phyloP scores from a whole-genome alignment of 2,113 vertebrate genomes.

The Ageneiosus marmoratus region DNA sequence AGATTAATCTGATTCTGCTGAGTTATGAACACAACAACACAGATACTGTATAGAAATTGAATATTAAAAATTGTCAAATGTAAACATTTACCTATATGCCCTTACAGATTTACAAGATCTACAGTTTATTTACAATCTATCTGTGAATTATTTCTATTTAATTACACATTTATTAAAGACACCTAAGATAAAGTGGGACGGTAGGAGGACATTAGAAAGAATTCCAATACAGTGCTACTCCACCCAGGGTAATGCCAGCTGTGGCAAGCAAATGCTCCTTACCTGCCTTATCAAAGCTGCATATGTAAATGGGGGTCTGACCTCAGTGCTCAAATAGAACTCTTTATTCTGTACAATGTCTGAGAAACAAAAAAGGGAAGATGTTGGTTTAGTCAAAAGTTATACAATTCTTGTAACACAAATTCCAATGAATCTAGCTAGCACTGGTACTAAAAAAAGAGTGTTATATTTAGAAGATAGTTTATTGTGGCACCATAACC shows the following conservation, averaged over 20 bases:
- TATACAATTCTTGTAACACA: not conserved
- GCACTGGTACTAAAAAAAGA: not conserved
- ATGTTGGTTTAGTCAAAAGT: not conserved
- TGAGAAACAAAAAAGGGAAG: slow-evolving; percentile 60
- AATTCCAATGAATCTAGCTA: not conserved
- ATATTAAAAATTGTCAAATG: not conserved
- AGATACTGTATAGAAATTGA: not conserved
- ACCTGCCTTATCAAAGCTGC: slow-evolving; percentile 99
- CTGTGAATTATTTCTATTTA: not conserved
- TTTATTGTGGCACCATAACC: not conserved
- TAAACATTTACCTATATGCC: not conserved
- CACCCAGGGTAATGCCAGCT: too few relatives aligned
- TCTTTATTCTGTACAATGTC: slow-evolving; percentile 98
- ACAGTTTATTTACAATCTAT: not conserved
- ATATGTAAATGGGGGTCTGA: slow-evolving; percentile 96
- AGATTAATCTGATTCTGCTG: not conserved
- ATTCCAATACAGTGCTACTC: not conserved
- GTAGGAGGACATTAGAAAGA: not conserved
- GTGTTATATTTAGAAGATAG: not conserved
- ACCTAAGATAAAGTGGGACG: not conserved
- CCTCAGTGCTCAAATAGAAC: slow-evolving; percentile 97
- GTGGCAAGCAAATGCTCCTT: slow-evolving; percentile 53
- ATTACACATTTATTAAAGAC: not conserved
- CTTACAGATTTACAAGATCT: not conserved
- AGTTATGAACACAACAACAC: not conserved